Evolutionary conservation across 2,888 invertebrate genomes (phyloP).

Genomic region (Pristionchus japonicus): DNA sequence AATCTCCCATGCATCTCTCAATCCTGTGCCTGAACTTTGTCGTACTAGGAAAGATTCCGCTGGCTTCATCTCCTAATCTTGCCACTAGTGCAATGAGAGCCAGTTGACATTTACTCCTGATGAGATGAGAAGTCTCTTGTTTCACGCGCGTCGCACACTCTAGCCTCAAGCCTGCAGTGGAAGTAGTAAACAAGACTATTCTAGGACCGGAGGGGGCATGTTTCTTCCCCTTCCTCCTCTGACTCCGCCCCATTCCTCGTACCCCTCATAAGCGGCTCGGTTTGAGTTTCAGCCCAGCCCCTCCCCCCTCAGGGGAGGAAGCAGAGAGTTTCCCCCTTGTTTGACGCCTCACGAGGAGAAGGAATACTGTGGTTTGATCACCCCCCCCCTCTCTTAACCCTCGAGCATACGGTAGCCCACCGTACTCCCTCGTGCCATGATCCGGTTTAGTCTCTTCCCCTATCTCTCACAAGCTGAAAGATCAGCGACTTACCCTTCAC

Average conservation of each 20-base stretch:
- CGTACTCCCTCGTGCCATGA: neutral
- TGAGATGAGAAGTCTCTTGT: neutral
- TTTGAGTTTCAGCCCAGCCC: neutral
- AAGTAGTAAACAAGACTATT: slow-evolving; percentile 38
- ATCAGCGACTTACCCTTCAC: slow-evolving; percentile 7
- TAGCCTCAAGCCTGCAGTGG: neutral
- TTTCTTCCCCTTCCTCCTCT: slow-evolving; percentile 28
- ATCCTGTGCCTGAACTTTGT: neutral
- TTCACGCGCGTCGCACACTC: neutral
- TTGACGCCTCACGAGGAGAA: neutral
- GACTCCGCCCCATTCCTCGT: slow-evolving; percentile 4
- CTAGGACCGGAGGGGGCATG: neutral
- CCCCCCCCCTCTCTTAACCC: neutral
- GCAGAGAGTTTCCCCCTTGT: neutral
- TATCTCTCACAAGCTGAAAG: neutral
- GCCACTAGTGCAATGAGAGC: neutral
- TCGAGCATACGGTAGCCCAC: neutral
- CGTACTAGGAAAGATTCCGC: neutral
- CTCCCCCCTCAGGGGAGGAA: slow-evolving; percentile 13
- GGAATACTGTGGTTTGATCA: neutral
- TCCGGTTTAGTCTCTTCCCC: slow-evolving; percentile 32
- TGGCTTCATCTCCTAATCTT: neutral
- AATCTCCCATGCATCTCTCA: neutral
- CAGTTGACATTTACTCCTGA: slow-evolving; percentile 2
- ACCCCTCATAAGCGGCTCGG: slow-evolving; percentile 20